Evolutionary conservation across 2,888 invertebrate species (phyloP).

Genomic region (Drosophila koepferae): DNA sequence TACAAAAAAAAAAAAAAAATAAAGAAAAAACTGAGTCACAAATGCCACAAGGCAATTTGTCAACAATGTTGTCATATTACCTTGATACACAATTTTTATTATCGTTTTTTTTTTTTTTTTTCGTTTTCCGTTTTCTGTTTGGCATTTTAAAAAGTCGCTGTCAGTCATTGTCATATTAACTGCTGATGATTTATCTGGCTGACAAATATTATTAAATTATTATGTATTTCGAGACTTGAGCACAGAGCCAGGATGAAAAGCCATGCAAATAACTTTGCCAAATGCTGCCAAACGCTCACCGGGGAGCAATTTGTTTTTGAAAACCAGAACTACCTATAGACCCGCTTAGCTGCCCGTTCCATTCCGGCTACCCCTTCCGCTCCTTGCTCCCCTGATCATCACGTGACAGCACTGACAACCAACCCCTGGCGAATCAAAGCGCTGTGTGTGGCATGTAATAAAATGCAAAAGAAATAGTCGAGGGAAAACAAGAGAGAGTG

Average conservation of each 20-base stretch:
- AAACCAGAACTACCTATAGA: slow-evolving; percentile 51
- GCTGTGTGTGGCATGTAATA: slow-evolving; percentile 63
- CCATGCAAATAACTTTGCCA: slow-evolving; percentile 75
- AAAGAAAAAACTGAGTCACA: slow-evolving; percentile 46
- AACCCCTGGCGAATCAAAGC: slow-evolving; percentile 62
- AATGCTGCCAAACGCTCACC: slow-evolving; percentile 64
- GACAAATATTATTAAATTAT: slow-evolving; percentile 84
- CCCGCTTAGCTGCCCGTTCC: slow-evolving; percentile 1
- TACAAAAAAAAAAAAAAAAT: neutral
- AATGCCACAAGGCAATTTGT: slow-evolving; percentile 60
- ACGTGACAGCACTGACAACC: slow-evolving; percentile 24
- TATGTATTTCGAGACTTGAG: slow-evolving; percentile 63
- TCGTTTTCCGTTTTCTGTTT: slow-evolving; percentile 3
- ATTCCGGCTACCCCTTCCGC: neutral
- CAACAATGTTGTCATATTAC: slow-evolving; percentile 79
- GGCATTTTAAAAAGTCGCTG: slow-evolving; percentile 41
- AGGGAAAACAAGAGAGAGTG: slow-evolving; percentile 15
- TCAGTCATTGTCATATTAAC: slow-evolving; percentile 81
- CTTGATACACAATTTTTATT: slow-evolving; percentile 61
- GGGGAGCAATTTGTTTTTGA: slow-evolving; percentile 75
- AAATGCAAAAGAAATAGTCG: slow-evolving; percentile 63
- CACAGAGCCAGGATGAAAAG: slow-evolving; percentile 45
- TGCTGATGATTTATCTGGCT: slow-evolving; percentile 79
- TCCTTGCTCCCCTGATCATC: neutral
- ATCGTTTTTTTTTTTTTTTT: neutral